Percentiles rank a stretch among this genome's conserved stretches.
Evolutionary conservation across 2,888 invertebrate genomes (phyloP).

Genomic region (Oxycera nigricornis): DNA sequence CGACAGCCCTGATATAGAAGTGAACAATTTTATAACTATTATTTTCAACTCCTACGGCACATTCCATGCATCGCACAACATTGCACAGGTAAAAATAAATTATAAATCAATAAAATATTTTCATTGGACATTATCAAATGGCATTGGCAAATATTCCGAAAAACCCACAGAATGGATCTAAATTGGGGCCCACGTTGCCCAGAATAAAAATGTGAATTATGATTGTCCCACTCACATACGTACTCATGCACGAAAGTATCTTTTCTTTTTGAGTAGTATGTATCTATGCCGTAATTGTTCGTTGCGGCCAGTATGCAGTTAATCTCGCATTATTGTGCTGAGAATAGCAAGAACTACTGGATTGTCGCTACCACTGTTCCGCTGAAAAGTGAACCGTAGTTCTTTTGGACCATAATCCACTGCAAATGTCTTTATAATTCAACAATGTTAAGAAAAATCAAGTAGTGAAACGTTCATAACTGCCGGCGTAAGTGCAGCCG

Average conservation of each 20-base stretch:
- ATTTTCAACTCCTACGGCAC: conserved; percentile 10
- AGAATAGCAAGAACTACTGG: not conserved
- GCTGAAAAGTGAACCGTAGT: conserved; percentile 17
- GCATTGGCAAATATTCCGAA: conserved; percentile 29
- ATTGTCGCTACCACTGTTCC: conserved; percentile 8
- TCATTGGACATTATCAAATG: conserved; percentile 23
- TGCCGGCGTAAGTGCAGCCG: conserved; percentile 13
- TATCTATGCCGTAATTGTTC: conserved; percentile 26
- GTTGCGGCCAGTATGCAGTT: conserved; percentile 1
- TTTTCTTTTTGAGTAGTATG: too few relatives aligned
- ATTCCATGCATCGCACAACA: conserved; percentile 17
- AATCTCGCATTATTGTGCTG: not conserved
- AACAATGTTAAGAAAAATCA: conserved; percentile 19
- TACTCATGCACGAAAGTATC: too few relatives aligned
- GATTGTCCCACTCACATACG: conserved; percentile 25
- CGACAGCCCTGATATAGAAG: conserved; percentile 19
- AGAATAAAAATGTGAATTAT: conserved; percentile 16
- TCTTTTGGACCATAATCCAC: conserved; percentile 25
- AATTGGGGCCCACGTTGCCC: not conserved
- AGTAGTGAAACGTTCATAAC: conserved; percentile 32
- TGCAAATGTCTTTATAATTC: conserved; percentile 32
- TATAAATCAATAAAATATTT: conserved; percentile 34
- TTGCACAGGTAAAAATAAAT: conserved; percentile 9
- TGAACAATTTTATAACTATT: conserved; percentile 31
- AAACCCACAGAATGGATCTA: conserved; percentile 29